These are phyloP conservation scores for Apamea monoglypha DNA, from an alignment of 2,888 invertebrate species.

Conservation along the genomic window DNA sequence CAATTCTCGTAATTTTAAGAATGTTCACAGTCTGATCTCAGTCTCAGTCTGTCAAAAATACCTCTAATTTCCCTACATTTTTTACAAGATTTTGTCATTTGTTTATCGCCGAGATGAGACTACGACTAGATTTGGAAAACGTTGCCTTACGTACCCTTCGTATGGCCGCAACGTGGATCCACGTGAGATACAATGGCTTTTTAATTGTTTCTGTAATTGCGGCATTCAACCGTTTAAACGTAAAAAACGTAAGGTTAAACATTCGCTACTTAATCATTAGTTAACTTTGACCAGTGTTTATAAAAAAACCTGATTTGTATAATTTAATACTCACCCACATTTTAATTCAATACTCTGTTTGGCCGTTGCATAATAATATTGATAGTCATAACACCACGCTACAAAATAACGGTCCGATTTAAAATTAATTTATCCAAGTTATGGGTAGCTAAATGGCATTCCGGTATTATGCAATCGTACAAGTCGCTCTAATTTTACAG, in stretches of 20 bases:
- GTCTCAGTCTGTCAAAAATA: too few species aligned
- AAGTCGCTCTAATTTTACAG: conserved; percentile 2
- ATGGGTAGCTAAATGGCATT: background rate
- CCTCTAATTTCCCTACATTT: too few species aligned
- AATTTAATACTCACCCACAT: background rate
- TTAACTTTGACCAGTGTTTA: background rate
- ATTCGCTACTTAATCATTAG: background rate
- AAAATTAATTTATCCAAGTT: background rate
- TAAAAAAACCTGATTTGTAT: background rate
- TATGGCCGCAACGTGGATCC: too few species aligned
- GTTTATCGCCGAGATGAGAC: too few species aligned
- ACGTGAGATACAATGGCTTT: too few species aligned
- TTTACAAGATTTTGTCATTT: too few species aligned
- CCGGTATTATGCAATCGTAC: background rate
- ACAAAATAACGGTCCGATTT: background rate
- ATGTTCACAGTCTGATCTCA: too few species aligned
- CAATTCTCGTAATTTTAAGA: too few species aligned
- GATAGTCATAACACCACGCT: background rate
- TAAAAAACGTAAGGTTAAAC: background rate
- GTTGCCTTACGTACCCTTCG: too few species aligned
- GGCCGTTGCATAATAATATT: background rate
- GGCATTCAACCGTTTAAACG: too few species aligned
- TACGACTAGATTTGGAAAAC: too few species aligned
- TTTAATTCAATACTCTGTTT: background rate
- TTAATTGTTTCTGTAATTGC: too few species aligned